Evolutionary conservation across 23 tunicate species (phyloP).

Genomic region (Diplosoma virens): DNA sequence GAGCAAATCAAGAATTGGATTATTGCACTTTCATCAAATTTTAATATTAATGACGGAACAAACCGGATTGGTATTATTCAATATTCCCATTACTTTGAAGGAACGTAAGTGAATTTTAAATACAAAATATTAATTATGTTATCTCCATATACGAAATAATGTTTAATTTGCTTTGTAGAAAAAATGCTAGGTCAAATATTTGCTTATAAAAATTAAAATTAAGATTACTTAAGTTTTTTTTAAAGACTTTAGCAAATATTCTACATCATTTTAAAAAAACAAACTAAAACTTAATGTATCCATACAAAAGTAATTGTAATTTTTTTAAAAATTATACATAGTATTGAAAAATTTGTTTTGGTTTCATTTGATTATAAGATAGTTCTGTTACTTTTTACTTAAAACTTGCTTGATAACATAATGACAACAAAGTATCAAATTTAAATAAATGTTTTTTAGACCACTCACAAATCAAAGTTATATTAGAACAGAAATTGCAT

Average conservation of each 20-base stretch:
- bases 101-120: neutral
- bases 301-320: neutral
- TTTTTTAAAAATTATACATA: neutral
- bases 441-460: too few relatives aligned
- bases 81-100: conserved; percentile 34
- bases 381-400: too few relatives aligned
- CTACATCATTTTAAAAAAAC: too few relatives aligned
- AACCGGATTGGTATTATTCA: conserved; percentile 47
- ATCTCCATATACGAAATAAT: too few relatives aligned
- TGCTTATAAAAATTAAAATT: too few relatives aligned
- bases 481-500: conserved; percentile 51
- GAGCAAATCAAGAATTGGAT: conserved; percentile 33
- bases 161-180: too few relatives aligned
- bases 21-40: conserved; percentile 4
- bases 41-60: conserved; percentile 22
- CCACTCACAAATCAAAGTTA: conserved; percentile 6
- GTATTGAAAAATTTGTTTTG: neutral
- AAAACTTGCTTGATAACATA: too few relatives aligned
- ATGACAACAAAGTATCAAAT: too few relatives aligned
- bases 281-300: too few relatives aligned
- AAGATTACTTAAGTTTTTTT: too few relatives aligned
- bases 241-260: too few relatives aligned
- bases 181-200: neutral
- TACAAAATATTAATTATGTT: neutral
- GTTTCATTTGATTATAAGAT: too few relatives aligned